A percentile compares a stretch with the other conserved stretches of the same genome.
Evolutionary conservation across 2,113 vertebrate species (phyloP).

Genomic region (Halcyon malimbica): DNA sequence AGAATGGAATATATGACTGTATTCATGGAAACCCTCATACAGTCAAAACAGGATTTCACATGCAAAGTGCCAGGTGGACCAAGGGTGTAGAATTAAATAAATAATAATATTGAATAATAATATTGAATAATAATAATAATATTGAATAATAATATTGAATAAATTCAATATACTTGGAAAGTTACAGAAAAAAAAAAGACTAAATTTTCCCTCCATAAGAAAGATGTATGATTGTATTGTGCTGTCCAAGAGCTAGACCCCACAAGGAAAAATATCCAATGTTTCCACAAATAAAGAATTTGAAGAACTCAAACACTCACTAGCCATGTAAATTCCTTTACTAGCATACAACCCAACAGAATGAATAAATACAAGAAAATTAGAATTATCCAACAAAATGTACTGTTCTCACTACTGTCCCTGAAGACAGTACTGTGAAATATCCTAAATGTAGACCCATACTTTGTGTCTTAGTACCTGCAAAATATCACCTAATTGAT

Average conservation of each 20-base stretch:
- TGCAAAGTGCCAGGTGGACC: no score
- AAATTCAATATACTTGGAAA: background rate
- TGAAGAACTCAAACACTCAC: background rate
- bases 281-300: background rate
- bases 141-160: background rate
- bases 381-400: background rate
- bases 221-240: background rate
- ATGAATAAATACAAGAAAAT: background rate
- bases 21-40: no score
- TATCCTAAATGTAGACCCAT: background rate
- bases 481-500: background rate
- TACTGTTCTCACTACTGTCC: background rate
- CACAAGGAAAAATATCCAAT: background rate
- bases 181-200: background rate
- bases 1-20: no score
- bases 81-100: no score
- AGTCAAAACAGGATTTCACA: no score
- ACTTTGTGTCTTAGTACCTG: background rate
- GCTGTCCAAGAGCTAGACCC: background rate
- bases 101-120: no score
- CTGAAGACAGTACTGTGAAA: background rate
- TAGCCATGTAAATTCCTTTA: background rate
- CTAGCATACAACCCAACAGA: background rate
- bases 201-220: background rate
- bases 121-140: no score